phyloP scores from a whole-genome alignment of 2,113 vertebrate genomes.

The Proterorhinus semilunaris region DNA sequence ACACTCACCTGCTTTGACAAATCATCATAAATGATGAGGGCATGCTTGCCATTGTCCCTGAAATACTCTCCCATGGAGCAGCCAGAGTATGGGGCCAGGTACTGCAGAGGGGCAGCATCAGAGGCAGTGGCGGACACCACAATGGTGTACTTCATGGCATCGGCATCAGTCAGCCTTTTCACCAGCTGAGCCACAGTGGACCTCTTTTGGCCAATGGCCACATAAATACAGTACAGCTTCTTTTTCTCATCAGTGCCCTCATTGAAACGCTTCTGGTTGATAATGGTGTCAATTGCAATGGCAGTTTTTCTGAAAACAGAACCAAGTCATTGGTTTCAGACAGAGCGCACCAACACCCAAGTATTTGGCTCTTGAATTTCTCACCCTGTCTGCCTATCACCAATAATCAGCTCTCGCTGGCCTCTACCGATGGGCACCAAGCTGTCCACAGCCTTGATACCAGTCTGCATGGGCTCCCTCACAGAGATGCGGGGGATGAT shows the following conservation, averaged over 20 bases:
- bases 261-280: slow-evolving; percentile 98
- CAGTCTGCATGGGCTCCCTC: slow-evolving; percentile 98
- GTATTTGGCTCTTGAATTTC: too few species aligned
- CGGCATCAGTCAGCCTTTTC: slow-evolving; percentile 93
- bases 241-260: slow-evolving; percentile 97
- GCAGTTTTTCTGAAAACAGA: slow-evolving; percentile 87
- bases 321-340: neutral
- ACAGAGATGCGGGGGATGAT: slow-evolving; percentile 99
- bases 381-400: slow-evolving; percentile 97
- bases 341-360: neutral
- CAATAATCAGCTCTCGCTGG: slow-evolving; percentile 97
- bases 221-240: slow-evolving; percentile 98
- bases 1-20: slow-evolving; percentile 93
- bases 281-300: slow-evolving; percentile 97
- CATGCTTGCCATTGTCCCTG: slow-evolving; percentile 96
- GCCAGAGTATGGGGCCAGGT: slow-evolving; percentile 96
- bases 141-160: slow-evolving; percentile 99
- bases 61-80: slow-evolving; percentile 99
- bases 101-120: slow-evolving; percentile 95
- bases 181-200: slow-evolving; percentile 98
- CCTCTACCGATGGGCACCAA: slow-evolving; percentile 97
- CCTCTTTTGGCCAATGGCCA: slow-evolving; percentile 98
- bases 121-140: slow-evolving; percentile 98
- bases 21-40: slow-evolving; percentile 97
- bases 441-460: slow-evolving; percentile 98